phyloP scores from a whole-genome alignment of 1,140 invertebrate species.

The Hylyphantes graminicola region DNA sequence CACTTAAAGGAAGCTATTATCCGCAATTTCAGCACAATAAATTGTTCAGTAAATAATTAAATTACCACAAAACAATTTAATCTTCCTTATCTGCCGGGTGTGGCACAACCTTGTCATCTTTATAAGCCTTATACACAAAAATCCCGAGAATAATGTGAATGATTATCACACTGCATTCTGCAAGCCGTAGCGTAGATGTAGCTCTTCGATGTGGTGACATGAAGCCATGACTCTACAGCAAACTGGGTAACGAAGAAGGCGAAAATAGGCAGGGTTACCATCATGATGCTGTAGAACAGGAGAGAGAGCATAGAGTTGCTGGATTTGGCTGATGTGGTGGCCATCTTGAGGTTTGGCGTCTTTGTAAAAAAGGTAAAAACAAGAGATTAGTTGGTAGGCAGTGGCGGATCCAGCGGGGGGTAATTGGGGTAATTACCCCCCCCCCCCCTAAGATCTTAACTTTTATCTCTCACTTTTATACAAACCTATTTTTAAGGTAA shows the following conservation, averaged over 20 bases:
- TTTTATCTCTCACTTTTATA: too few relatives aligned
- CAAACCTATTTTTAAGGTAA: too few relatives aligned
- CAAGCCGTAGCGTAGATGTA: conserved; percentile 80
- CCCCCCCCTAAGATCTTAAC: too few relatives aligned
- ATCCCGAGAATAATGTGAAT: conserved; percentile 81
- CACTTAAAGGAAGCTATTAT: too few relatives aligned
- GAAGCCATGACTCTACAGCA: conserved; percentile 74
- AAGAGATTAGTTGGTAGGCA: not conserved
- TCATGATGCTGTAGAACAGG: conserved; percentile 81
- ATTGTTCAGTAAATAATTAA: not conserved
- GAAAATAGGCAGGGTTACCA: conserved; percentile 84
- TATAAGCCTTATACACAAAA: conserved; percentile 82
- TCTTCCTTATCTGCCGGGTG: conserved; percentile 35
- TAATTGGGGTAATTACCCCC: too few relatives aligned
- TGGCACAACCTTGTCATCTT: conserved; percentile 75
- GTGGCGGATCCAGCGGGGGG: too few relatives aligned
- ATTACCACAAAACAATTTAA: conserved; percentile 8
- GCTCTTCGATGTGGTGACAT: conserved; percentile 68
- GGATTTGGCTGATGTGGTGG: not conserved
- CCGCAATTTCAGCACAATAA: too few relatives aligned
- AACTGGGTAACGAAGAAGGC: conserved; percentile 78
- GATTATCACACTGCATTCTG: conserved; percentile 79
- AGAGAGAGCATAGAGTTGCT: conserved; percentile 65
- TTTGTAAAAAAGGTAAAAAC: not conserved
- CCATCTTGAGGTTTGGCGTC: not conserved